These are phyloP conservation scores for Halictus quadricinctus DNA, from an alignment of 2,888 invertebrate species.

Conservation along the genomic window DNA sequence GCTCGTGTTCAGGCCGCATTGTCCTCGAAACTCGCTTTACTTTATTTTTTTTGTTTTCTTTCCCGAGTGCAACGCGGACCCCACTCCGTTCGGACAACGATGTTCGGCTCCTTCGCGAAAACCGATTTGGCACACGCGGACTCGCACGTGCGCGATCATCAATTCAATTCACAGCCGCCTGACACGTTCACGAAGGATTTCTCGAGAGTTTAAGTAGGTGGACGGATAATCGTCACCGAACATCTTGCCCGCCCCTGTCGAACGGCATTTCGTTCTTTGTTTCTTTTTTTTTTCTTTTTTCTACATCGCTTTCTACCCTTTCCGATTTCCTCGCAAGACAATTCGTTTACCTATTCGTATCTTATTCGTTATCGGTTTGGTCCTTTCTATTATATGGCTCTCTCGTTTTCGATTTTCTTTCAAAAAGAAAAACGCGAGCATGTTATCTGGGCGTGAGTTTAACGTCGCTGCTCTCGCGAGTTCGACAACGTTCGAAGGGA, in stretches of 20 bases:
- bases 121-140: neutral
- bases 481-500: neutral
- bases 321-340: neutral
- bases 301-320: neutral
- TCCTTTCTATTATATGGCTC: slow-evolving; percentile 37
- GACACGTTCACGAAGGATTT: slow-evolving; percentile 23
- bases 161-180: slow-evolving; percentile 3
- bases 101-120: slow-evolving; percentile 39
- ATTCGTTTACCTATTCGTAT: neutral
- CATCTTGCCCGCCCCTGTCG: slow-evolving; percentile 15
- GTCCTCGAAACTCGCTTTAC: slow-evolving; percentile 13
- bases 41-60: neutral
- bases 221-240: slow-evolving; percentile 64
- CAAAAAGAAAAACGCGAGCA: slow-evolving; percentile 12
- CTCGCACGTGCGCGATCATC: slow-evolving; percentile 4
- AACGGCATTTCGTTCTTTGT: slow-evolving; percentile 14
- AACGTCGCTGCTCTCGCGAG: slow-evolving; percentile 47
- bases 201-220: slow-evolving; percentile 50
- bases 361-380: slow-evolving; percentile 41
- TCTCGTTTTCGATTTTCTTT: slow-evolving; percentile 22
- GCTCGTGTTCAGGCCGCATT: slow-evolving; percentile 4
- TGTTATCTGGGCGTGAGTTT: slow-evolving; percentile 26
- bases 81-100: slow-evolving; percentile 4
- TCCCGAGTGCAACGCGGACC: slow-evolving; percentile 14
- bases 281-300: neutral